Evolutionary conservation across 2,113 vertebrate species (phyloP).

Genomic region (Ptychochromis oligacanthus): DNA sequence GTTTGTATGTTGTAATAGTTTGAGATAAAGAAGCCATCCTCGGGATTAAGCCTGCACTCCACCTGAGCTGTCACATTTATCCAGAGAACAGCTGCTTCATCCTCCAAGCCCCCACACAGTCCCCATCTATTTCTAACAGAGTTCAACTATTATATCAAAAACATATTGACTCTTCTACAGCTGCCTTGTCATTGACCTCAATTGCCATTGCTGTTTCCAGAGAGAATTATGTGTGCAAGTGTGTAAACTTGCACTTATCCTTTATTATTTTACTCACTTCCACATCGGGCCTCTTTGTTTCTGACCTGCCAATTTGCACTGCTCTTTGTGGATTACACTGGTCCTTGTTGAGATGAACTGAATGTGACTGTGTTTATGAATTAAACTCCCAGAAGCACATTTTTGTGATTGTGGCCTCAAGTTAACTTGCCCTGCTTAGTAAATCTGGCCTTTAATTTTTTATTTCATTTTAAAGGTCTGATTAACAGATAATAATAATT

Average conservation of each 20-base stretch:
- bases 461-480: background rate
- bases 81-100: background rate
- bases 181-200: background rate
- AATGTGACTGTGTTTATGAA: too few species aligned
- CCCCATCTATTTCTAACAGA: background rate
- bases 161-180: background rate
- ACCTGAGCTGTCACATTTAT: background rate
- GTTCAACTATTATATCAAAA: background rate
- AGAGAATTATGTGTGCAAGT: too few species aligned
- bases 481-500: background rate
- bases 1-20: background rate
- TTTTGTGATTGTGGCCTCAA: background rate
- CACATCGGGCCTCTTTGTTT: too few species aligned
- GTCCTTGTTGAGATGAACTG: background rate
- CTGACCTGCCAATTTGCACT: background rate
- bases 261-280: background rate
- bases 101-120: background rate
- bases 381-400: background rate
- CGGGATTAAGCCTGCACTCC: background rate
- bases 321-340: background rate
- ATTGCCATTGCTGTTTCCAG: background rate
- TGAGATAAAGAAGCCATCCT: background rate
- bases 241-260: background rate
- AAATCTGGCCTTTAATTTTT: background rate
- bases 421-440: background rate